Evolutionary conservation across 2,888 invertebrate genomes (phyloP).

Genomic region (Drosophila fulvimacula): DNA sequence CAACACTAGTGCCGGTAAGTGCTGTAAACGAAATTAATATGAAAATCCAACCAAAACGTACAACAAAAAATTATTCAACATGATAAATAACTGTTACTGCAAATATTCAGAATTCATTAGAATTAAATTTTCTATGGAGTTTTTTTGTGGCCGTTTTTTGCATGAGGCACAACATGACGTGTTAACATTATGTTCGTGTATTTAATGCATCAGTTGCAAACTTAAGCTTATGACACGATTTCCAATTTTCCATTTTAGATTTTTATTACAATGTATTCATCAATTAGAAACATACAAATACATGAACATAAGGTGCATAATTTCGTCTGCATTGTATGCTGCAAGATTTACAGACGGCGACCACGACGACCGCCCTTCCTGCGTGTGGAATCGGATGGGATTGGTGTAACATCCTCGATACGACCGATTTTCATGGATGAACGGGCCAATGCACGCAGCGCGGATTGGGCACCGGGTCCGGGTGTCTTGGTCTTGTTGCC

Average conservation of each 20-base stretch:
- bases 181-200: too few relatives aligned
- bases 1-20: too few relatives aligned
- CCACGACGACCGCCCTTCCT: constrained; percentile 99
- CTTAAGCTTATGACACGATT: not conserved
- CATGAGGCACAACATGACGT: too few relatives aligned
- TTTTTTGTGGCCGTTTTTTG: too few relatives aligned
- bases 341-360: constrained; percentile 94
- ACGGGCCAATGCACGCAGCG: constrained; percentile 98
- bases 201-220: too few relatives aligned
- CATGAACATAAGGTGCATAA: constrained; percentile 28
- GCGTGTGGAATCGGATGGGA: constrained; percentile 99
- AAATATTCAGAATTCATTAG: too few relatives aligned
- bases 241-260: not conserved
- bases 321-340: constrained; percentile 6
- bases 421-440: constrained; percentile 99
- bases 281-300: constrained; percentile 29
- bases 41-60: too few relatives aligned
- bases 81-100: too few relatives aligned
- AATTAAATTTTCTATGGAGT: too few relatives aligned
- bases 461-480: constrained; percentile 99
- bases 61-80: too few relatives aligned
- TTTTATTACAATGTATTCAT: constrained; percentile 44
- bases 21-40: too few relatives aligned
- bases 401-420: constrained; percentile 99
- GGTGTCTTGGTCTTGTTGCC: constrained; percentile 99